Conservation (phyloP, 2,888 invertebrate genomes). For the Sclerodermus sp. region DNA sequence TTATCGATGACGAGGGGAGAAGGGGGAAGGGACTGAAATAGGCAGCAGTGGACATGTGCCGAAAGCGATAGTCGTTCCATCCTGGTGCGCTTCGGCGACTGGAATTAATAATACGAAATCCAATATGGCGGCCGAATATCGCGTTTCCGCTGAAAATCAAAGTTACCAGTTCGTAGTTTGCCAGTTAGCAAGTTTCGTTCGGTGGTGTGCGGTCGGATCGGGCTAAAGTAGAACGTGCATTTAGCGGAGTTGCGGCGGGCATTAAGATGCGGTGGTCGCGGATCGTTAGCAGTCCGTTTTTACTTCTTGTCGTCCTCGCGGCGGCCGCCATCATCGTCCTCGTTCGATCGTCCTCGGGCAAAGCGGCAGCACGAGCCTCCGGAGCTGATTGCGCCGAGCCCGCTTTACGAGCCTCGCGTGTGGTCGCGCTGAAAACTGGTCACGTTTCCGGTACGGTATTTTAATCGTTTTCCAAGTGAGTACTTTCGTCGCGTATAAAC, state of each 20-base stretch:
- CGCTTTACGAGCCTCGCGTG: conserved; percentile 38
- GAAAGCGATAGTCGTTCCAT: too few relatives aligned
- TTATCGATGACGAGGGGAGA: too few relatives aligned
- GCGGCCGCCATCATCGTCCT: conserved; percentile 4
- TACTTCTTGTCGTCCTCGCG: conserved; percentile 13
- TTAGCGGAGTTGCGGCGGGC: conserved; percentile 7
- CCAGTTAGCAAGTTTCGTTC: neutral
- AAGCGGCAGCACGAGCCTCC: too few relatives aligned
- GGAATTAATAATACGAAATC: too few relatives aligned
- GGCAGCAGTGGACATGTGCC: too few relatives aligned
- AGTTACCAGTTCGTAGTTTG: too few relatives aligned
- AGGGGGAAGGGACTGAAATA: too few relatives aligned
- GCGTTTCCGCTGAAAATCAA: too few relatives aligned
- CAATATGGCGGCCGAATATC: too few relatives aligned
- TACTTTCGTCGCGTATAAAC: too few relatives aligned
- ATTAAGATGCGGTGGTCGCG: conserved; percentile 31
- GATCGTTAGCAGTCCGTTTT: conserved; percentile 38
- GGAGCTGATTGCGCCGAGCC: neutral
- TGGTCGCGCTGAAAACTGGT: conserved; percentile 34
- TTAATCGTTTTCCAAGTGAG: conserved; percentile 20
- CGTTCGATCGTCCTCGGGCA: conserved; percentile 10
- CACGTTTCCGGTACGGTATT: conserved; percentile 29
- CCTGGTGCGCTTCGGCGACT: too few relatives aligned
- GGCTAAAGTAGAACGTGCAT: conserved; percentile 9
- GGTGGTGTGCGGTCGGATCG: neutral